Evolutionary conservation across 2,888 invertebrate species (phyloP).

Genomic region (Eudasyphora cyanicolor): DNA sequence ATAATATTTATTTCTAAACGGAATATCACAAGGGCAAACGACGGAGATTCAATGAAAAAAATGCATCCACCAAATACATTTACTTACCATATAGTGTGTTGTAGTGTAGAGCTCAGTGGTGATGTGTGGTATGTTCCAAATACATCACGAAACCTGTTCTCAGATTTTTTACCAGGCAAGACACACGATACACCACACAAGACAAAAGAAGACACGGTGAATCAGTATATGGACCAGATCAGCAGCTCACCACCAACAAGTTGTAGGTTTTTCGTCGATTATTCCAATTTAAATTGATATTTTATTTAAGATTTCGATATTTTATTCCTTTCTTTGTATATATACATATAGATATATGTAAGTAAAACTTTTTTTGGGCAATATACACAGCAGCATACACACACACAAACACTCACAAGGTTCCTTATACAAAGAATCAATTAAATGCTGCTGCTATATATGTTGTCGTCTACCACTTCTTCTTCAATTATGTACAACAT

Average conservation of each 20-base stretch:
- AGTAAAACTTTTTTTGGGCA: not conserved
- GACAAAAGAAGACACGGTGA: conserved; percentile 34
- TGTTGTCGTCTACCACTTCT: conserved; percentile 27
- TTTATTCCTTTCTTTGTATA: conserved; percentile 16
- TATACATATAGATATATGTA: conserved; percentile 3
- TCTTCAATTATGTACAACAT: conserved; percentile 30
- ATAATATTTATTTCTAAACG: not conserved
- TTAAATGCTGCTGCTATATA: conserved; percentile 31
- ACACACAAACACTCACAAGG: no score
- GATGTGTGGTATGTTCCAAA: conserved; percentile 38
- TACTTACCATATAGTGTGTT: conserved; percentile 33
- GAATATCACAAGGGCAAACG: not conserved
- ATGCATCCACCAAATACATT: conserved; percentile 9
- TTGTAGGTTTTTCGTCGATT: not conserved
- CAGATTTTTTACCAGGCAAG: conserved; percentile 5
- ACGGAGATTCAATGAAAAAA: conserved; percentile 11
- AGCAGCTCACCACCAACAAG: conserved; percentile 19
- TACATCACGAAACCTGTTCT: conserved; percentile 38
- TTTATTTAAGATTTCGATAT: conserved; percentile 3
- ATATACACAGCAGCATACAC: not conserved
- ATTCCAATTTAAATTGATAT: not conserved
- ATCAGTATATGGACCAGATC: conserved; percentile 19
- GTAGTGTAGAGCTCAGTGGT: conserved; percentile 19
- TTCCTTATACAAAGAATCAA: conserved; percentile 34
- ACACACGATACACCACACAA: not conserved